Conservation (phyloP, 1,140 invertebrate genomes). For the Caerostris darwini region DNA sequence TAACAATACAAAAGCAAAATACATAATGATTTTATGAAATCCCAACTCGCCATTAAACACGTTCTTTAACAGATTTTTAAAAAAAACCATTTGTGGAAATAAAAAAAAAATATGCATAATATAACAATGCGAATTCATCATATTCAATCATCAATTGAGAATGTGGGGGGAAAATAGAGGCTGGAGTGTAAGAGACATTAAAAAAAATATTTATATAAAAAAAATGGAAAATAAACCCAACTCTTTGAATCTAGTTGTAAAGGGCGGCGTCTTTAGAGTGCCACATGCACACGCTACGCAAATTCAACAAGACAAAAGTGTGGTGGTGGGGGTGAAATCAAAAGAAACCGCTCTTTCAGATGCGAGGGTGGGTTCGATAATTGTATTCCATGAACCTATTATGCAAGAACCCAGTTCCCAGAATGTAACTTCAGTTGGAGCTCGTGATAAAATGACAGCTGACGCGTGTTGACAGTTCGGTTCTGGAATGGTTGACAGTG, state of each 20-base stretch:
- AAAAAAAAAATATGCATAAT: too few species aligned
- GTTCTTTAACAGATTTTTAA: too few species aligned
- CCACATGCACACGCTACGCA: not conserved
- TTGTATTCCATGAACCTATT: constrained; percentile 49
- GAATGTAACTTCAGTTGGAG: constrained; percentile 19
- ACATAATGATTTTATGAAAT: too few species aligned
- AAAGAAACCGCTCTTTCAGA: not conserved
- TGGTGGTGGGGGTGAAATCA: not conserved
- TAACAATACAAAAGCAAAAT: too few species aligned
- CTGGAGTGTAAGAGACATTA: too few species aligned
- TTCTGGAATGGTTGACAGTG: constrained; percentile 40
- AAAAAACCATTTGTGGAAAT: too few species aligned
- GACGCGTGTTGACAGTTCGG: constrained; percentile 56
- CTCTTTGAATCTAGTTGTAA: not conserved
- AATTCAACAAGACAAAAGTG: not conserved
- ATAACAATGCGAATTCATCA: too few species aligned
- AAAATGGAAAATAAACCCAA: not conserved
- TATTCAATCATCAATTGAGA: too few species aligned
- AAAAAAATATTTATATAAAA: not conserved
- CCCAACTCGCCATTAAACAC: too few species aligned
- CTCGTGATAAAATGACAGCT: not conserved
- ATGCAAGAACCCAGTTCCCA: constrained; percentile 26
- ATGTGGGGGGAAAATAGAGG: too few species aligned
- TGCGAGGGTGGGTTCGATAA: not conserved
- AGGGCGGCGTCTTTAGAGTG: not conserved